These are phyloP conservation scores for Ctenoplectra terminalis DNA, from an alignment of 1,140 invertebrate genomes.

Conservation along the genomic window DNA sequence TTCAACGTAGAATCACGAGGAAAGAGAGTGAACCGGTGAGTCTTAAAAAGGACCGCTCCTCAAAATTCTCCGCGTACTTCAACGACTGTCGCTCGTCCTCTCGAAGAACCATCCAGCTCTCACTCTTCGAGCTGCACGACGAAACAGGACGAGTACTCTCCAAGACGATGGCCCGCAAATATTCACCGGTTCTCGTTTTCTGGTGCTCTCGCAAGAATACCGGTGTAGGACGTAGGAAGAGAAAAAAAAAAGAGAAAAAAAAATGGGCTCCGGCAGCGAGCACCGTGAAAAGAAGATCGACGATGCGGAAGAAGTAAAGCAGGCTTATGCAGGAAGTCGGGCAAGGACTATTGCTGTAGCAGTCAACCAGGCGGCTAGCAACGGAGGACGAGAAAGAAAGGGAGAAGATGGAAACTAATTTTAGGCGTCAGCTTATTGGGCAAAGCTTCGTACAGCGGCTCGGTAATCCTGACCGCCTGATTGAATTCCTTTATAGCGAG, in stretches of 20 bases:
- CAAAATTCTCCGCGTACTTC: conserved; percentile 20
- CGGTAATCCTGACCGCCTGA: conserved; percentile 35
- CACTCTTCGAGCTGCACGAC: conserved; percentile 3
- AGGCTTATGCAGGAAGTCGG: background rate
- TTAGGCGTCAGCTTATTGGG: conserved; percentile 36
- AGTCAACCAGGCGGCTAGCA: no score
- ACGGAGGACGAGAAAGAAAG: background rate
- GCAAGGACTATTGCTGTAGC: conserved; percentile 2
- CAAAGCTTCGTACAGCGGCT: conserved; percentile 18
- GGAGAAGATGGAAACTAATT: conserved; percentile 31
- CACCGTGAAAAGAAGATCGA: background rate
- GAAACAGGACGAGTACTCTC: conserved; percentile 34
- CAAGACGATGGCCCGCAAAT: conserved; percentile 34
- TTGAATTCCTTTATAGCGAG: conserved; percentile 38
- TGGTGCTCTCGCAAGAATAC: background rate
- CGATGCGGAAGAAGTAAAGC: conserved; percentile 29
- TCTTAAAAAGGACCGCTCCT: conserved; percentile 13
- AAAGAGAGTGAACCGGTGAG: background rate
- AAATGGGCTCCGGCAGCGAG: background rate
- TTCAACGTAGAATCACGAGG: background rate
- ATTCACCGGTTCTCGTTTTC: background rate
- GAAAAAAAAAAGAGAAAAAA: background rate
- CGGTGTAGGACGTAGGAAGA: rapidly evolving
- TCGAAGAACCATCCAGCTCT: conserved; percentile 9
- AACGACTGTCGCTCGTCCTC: conserved; percentile 18